These are phyloP conservation scores for Antheraea assamensis DNA, from an alignment of 2,888 invertebrate genomes.

Conservation along the genomic window DNA sequence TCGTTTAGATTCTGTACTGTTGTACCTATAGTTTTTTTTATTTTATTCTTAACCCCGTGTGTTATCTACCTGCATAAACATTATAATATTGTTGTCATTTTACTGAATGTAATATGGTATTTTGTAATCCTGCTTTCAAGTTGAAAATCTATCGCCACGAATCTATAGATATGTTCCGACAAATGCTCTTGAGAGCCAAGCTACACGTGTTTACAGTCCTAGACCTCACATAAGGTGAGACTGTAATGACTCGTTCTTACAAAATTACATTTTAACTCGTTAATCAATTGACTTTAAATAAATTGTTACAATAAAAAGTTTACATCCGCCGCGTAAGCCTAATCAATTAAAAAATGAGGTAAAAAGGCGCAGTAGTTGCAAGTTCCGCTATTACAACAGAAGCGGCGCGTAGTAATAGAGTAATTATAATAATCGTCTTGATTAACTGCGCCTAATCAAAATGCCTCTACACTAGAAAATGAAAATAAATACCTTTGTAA, in stretches of 20 bases:
- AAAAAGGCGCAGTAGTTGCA: background rate
- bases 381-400: background rate
- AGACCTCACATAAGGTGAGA: too few relatives aligned
- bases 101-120: too few relatives aligned
- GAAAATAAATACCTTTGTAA: background rate
- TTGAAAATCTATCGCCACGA: too few relatives aligned
- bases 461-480: background rate
- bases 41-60: too few relatives aligned
- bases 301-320: constrained; percentile 9
- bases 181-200: too few relatives aligned
- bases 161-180: too few relatives aligned
- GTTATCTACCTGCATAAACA: too few relatives aligned
- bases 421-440: constrained; percentile 1
- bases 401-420: background rate
- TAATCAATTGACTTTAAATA: background rate
- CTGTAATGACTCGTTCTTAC: background rate
- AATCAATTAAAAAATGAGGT: background rate
- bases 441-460: constrained; percentile 9
- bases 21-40: background rate
- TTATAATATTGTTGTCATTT: too few relatives aligned
- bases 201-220: too few relatives aligned
- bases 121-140: too few relatives aligned
- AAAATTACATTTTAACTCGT: background rate
- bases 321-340: background rate
- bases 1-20: background rate